These are phyloP conservation scores for Acanthopagrus latus DNA, from an alignment of 2,797 vertebrate species.

Conservation along the genomic window DNA sequence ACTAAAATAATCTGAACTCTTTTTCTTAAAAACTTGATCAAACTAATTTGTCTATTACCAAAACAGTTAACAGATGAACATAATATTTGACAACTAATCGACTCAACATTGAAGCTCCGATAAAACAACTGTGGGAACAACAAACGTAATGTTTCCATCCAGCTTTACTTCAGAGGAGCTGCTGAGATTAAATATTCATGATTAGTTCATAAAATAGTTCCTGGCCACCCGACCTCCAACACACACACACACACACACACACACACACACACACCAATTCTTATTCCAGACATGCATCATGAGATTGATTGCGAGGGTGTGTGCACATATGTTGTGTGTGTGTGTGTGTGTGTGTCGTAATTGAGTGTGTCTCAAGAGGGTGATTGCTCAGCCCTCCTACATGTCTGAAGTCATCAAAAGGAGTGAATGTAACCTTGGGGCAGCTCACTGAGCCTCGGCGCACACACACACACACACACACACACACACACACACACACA, in stretches of 20 bases:
- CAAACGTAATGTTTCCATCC: neutral
- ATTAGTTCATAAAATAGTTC: constrained; percentile 42
- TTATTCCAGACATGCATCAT: constrained; percentile 66
- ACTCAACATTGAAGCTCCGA: too few species aligned
- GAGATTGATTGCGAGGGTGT: constrained; percentile 64
- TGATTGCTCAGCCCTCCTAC: constrained; percentile 75
- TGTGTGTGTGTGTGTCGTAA: constrained; percentile 42
- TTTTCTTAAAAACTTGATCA: too few species aligned
- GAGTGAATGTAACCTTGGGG: constrained; percentile 79
- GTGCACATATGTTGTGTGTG: constrained; percentile 25
- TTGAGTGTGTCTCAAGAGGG: constrained; percentile 69
- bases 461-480: constrained; percentile 10
- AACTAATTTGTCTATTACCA: too few species aligned
- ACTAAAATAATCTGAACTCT: too few species aligned
- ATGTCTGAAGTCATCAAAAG: constrained; percentile 79
- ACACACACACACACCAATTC: constrained; percentile 45
- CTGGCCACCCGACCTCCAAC: neutral
- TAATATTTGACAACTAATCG: too few species aligned
- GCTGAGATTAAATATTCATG: constrained; percentile 1
- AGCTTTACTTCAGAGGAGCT: neutral
- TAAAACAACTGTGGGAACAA: neutral
- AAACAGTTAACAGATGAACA: too few species aligned
- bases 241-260: constrained; percentile 3
- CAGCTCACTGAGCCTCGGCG: constrained; percentile 33
- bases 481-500: constrained; percentile 3